These are phyloP conservation scores for Eupithecia subumbrata DNA, from an alignment of 2,888 invertebrate genomes.

Conservation along the genomic window DNA sequence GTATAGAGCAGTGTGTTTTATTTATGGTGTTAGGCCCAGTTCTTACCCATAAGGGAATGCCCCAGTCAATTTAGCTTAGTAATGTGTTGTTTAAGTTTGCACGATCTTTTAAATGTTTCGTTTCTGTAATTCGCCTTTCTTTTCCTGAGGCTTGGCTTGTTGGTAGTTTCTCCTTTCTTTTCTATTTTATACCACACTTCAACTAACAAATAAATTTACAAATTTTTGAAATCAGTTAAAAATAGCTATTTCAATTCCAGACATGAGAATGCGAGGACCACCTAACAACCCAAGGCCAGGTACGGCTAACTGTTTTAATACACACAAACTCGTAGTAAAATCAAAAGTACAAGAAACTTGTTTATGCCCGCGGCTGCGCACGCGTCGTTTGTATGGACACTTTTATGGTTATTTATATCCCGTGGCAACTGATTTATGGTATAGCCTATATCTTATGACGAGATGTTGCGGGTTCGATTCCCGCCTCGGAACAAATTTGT, in stretches of 20 bases:
- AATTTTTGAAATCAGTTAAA: slow-evolving; percentile 8
- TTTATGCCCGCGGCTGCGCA: too few relatives aligned
- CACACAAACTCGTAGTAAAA: background rate
- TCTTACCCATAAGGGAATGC: too few relatives aligned
- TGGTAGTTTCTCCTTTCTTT: slow-evolving; percentile 7
- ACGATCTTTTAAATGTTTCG: background rate
- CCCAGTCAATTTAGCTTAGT: too few relatives aligned
- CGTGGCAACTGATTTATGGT: too few relatives aligned
- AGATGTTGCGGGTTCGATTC: too few relatives aligned
- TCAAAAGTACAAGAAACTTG: too few relatives aligned
- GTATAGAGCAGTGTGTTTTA: too few relatives aligned
- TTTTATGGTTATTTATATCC: too few relatives aligned
- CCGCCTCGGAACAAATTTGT: too few relatives aligned
- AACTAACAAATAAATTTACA: background rate
- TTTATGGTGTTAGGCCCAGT: too few relatives aligned
- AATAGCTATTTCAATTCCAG: slow-evolving; percentile 68
- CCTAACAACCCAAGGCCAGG: slow-evolving; percentile 73
- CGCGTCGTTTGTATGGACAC: too few relatives aligned
- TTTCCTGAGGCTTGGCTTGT: slow-evolving; percentile 7
- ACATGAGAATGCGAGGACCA: slow-evolving; percentile 78
- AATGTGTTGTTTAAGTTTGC: background rate
- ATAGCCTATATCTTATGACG: too few relatives aligned
- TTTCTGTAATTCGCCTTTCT: background rate
- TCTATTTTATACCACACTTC: background rate
- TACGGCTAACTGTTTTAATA: slow-evolving; percentile 48